Conservation (phyloP, 2,113 vertebrate genomes). For the Cygnus buccinator region DNA sequence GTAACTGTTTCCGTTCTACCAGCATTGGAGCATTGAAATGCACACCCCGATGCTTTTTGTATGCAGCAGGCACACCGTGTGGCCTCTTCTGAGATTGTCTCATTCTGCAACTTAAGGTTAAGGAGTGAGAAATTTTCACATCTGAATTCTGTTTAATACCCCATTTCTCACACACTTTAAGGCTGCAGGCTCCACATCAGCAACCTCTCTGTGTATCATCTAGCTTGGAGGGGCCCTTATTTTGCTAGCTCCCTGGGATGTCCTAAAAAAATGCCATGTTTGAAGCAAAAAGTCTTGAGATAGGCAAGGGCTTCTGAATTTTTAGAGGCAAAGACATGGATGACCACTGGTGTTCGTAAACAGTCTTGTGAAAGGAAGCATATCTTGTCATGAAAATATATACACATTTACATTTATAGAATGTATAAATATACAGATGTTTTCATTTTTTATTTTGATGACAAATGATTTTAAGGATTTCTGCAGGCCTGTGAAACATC, state of each 20-base stretch:
- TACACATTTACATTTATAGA: neutral
- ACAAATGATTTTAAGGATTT: neutral
- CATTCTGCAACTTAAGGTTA: neutral
- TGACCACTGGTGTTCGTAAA: too few relatives aligned
- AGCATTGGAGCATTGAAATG: accelerated
- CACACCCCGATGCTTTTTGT: neutral
- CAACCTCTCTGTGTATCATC: neutral
- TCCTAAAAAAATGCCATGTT: neutral
- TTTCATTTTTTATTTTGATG: neutral
- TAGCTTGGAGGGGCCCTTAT: neutral
- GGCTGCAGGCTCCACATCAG: neutral
- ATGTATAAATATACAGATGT: neutral
- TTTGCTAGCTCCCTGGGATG: neutral
- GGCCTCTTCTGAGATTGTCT: too few relatives aligned
- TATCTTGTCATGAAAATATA: neutral
- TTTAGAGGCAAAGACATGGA: neutral
- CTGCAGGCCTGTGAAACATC: neutral
- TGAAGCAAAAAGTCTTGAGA: neutral
- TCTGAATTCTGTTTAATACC: neutral
- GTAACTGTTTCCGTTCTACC: neutral
- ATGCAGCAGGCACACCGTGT: neutral
- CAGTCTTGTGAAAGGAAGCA: neutral
- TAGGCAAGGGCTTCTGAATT: neutral
- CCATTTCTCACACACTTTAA: neutral
- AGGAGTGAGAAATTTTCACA: neutral